A percentile compares a stretch with the other conserved stretches of the same genome.
Conservation (phyloP, 1,140 invertebrate species). For the Ephestia elutella region DNA sequence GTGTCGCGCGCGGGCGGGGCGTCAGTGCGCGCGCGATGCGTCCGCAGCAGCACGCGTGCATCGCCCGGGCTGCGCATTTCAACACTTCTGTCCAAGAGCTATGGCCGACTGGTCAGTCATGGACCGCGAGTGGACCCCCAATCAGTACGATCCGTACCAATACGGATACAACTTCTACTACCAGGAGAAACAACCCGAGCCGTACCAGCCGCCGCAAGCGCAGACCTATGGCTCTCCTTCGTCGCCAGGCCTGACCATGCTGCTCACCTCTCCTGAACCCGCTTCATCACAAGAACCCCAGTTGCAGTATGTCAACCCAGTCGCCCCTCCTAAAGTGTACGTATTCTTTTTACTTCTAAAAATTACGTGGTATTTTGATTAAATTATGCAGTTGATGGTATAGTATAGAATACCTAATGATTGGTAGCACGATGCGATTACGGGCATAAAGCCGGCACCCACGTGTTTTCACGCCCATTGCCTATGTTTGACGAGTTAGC, state of each 20-base stretch:
- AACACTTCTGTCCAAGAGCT: slow-evolving; percentile 20
- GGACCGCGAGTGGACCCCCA: slow-evolving; percentile 27
- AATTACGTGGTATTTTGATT: neutral
- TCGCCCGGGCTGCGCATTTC: slow-evolving; percentile 28
- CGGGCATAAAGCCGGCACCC: slow-evolving; percentile 10
- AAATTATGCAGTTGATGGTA: neutral
- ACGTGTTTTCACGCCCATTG: slow-evolving; percentile 10
- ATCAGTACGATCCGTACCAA: slow-evolving; percentile 19
- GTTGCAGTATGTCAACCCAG: neutral
- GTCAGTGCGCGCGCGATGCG: slow-evolving; percentile 52
- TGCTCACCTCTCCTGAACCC: slow-evolving; percentile 4
- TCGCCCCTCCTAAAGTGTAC: slow-evolving; percentile 24
- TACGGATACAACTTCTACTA: slow-evolving; percentile 22
- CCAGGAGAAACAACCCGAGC: slow-evolving; percentile 19
- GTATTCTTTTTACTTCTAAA: slow-evolving; percentile 17
- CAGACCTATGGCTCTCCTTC: slow-evolving; percentile 7
- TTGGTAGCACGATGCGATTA: slow-evolving; percentile 1
- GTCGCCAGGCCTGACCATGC: slow-evolving; percentile 4
- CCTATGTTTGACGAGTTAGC: neutral
- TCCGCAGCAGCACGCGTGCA: slow-evolving; percentile 43
- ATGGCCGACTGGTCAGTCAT: slow-evolving; percentile 42
- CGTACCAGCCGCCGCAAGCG: slow-evolving; percentile 10
- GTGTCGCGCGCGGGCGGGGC: slow-evolving; percentile 30
- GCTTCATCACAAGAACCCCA: slow-evolving; percentile 12
- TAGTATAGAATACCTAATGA: neutral